Conservation (phyloP, 2,113 vertebrate genomes). For the Phalacrocorax carbo region DNA sequence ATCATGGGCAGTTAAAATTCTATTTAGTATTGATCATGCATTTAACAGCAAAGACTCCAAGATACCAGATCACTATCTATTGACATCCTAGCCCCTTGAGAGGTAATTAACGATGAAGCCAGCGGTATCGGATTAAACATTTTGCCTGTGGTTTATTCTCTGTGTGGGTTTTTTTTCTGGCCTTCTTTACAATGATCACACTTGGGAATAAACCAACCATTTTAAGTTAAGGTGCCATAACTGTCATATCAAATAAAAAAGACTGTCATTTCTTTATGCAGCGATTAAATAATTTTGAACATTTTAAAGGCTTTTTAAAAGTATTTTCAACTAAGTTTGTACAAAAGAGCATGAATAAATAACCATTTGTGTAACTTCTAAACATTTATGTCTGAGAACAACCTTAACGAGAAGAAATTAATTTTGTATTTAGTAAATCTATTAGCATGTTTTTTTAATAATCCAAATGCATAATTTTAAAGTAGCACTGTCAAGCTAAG, state of each 20-base stretch:
- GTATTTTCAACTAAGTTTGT: background rate
- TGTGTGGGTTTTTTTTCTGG: constrained; percentile 13
- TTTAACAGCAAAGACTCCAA: constrained; percentile 59
- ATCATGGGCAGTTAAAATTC: constrained; percentile 63
- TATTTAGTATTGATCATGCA: constrained; percentile 62
- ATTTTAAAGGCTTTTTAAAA: background rate
- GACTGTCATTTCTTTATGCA: background rate
- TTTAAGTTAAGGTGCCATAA: background rate
- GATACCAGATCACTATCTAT: constrained; percentile 56
- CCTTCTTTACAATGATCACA: background rate
- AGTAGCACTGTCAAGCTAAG: background rate
- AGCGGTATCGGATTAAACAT: background rate
- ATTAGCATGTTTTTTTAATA: background rate
- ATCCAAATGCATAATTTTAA: background rate
- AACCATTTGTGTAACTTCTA: background rate
- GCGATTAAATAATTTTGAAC: background rate
- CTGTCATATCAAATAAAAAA: background rate
- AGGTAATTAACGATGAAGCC: constrained; percentile 53
- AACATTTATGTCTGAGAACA: background rate
- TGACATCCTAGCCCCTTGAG: constrained; percentile 53
- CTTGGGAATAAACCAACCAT: background rate
- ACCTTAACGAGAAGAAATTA: background rate
- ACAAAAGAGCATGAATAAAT: background rate
- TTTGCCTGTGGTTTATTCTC: constrained; percentile 37
- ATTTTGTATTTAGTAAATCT: background rate